Percentiles rank a stretch among this genome's conserved stretches.
Conservation (phyloP, 2,888 invertebrate species). For the Alloscopus bannaensis region DNA sequence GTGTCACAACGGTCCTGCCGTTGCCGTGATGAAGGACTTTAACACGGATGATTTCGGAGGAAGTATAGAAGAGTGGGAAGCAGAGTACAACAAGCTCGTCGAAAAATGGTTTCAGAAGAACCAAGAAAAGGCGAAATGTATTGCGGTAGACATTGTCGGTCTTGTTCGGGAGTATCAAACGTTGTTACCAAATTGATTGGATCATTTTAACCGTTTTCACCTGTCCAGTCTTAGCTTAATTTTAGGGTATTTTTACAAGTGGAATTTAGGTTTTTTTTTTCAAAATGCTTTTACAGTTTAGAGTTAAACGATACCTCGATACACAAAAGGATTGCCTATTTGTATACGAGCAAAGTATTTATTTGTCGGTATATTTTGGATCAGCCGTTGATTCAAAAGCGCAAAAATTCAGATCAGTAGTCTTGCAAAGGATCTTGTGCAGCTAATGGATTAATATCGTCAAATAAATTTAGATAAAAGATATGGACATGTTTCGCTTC, state of each 20-base stretch:
- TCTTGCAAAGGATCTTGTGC: neutral
- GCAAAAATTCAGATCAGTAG: neutral
- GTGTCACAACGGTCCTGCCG: conserved; percentile 9
- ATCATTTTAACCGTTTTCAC: no score
- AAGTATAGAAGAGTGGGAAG: neutral
- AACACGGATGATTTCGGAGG: conserved; percentile 9
- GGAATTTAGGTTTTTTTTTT: no score
- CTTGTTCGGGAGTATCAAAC: neutral
- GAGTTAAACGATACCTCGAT: no score
- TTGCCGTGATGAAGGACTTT: conserved; percentile 49
- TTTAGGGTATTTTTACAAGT: no score
- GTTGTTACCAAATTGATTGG: no score
- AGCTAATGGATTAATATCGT: neutral
- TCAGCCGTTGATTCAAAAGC: no score
- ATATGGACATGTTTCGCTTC: no score
- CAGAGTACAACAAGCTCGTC: conserved; percentile 12
- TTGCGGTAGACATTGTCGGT: conserved; percentile 21
- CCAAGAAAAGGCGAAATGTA: conserved; percentile 28
- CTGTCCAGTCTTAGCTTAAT: no score
- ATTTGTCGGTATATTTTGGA: no score
- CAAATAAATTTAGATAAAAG: neutral
- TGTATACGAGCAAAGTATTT: no score
- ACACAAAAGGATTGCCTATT: no score
- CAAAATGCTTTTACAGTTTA: no score
- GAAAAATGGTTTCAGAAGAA: conserved; percentile 57